These are phyloP conservation scores for Colletes gigas DNA, from an alignment of 1,140 invertebrate genomes.

Conservation along the genomic window DNA sequence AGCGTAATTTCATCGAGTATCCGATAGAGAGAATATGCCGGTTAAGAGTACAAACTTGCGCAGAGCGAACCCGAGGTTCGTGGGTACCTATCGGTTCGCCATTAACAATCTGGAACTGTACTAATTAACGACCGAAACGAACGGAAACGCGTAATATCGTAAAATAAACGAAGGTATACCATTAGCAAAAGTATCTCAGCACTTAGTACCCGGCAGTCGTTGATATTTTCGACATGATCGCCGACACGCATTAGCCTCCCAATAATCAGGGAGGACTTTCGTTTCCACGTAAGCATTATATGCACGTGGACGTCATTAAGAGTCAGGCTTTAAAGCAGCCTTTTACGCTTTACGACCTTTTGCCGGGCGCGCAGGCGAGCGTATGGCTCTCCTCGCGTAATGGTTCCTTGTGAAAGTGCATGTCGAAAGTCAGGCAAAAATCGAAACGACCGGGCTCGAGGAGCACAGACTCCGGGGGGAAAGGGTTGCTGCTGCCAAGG, in stretches of 20 bases:
- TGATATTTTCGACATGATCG: slow-evolving; percentile 56
- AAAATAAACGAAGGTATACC: slow-evolving; percentile 33
- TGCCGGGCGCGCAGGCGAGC: slow-evolving; percentile 35
- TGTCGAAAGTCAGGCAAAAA: slow-evolving; percentile 41
- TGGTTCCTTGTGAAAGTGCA: slow-evolving; percentile 50
- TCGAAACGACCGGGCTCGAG: slow-evolving; percentile 8
- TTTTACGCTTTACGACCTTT: slow-evolving; percentile 71
- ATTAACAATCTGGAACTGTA: background rate
- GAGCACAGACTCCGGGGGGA: background rate
- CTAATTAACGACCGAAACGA: slow-evolving; percentile 8
- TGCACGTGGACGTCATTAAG: slow-evolving; percentile 68
- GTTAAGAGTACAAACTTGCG: too few relatives aligned
- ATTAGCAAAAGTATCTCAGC: slow-evolving; percentile 51
- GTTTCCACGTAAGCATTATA: slow-evolving; percentile 69
- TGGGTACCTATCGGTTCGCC: slow-evolving; percentile 1
- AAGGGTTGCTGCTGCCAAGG: slow-evolving; percentile 4
- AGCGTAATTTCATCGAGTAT: background rate
- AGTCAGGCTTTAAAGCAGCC: slow-evolving; percentile 69
- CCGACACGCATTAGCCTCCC: slow-evolving; percentile 49
- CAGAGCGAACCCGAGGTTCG: background rate
- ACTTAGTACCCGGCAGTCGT: slow-evolving; percentile 1
- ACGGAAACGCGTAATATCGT: slow-evolving; percentile 8
- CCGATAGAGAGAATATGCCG: too few relatives aligned
- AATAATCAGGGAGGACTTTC: slow-evolving; percentile 62
- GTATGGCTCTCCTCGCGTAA: slow-evolving; percentile 46